Evolutionary conservation across 2,888 invertebrate species (phyloP), one percentile per base, ranked within the genome.

Genomic region (Parthenolecanium corni): DNA sequence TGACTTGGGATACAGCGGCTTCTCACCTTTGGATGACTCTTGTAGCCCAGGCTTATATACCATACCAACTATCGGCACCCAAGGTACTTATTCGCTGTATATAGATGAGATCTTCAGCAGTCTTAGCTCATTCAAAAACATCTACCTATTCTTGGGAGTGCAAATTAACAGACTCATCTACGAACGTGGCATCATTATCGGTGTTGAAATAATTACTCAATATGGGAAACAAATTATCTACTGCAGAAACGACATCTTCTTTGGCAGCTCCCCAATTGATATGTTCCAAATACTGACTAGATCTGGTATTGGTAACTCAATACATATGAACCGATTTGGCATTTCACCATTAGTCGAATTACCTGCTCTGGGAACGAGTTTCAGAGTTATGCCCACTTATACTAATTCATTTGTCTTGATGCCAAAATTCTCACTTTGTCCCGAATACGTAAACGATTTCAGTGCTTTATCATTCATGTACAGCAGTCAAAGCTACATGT

Each of bases 261-360:
- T 86, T 2, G 79, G 81, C 11, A 82, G 80, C 1, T 85, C 86
- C 2, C 76, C 82, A 1, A 76, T 86, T 56, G 82, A 79, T 67
- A 78, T 80, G 1, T 83, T 85, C 0, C 82, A 85, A 69, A 69
- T 86, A 2, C 73, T 86, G 51, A 79, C 84, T 80, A 71, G 84
- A 6, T 84, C 83, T 1, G 85, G 85, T 0, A 75, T 84, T 12
- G 81, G 81, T 0, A 80, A 80, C 0, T 71, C 71, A 56, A 70
- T 76, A 0, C 74, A 77, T 64, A 73, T 83, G 66, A 68, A 73
- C 3, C 70, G 75, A 25, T 67, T 77, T 65, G 72, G 73, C 0
- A 77, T 80, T 57, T 69, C 75, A 0, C 70, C 75, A 0, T 66
- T 78, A 1, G 71, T 65, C 20, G 73, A 78, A 69, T 58, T 57